Evolutionary conservation across 2,113 vertebrate genomes (phyloP).

Genomic region (Cryptotis parvus): DNA sequence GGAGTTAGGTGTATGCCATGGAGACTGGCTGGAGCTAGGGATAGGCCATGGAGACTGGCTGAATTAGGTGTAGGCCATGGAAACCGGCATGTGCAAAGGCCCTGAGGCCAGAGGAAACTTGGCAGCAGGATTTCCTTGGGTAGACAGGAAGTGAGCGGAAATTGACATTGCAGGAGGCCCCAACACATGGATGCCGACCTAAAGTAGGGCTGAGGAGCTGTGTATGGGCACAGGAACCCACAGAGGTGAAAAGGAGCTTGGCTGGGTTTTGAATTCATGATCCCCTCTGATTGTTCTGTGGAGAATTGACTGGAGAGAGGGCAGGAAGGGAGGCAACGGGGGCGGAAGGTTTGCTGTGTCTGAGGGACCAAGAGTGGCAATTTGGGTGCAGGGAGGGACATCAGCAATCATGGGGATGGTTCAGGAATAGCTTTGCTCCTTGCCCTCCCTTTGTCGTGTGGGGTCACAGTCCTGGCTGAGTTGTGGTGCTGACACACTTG

Average conservation of each 20-base stretch:
- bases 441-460: too few relatives aligned
- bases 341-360: neutral
- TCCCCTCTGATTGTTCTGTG: neutral
- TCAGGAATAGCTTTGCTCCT: too few relatives aligned
- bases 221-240: accelerated
- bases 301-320: neutral
- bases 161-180: neutral
- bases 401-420: accelerated
- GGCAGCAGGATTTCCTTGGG: neutral
- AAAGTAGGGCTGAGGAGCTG: neutral
- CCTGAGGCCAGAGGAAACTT: neutral
- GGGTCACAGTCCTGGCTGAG: too few relatives aligned
- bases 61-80: too few relatives aligned
- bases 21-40: neutral
- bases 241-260: accelerated
- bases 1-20: neutral
- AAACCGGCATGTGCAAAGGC: neutral
- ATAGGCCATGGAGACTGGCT: accelerated
- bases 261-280: neutral
- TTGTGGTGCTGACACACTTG: neutral
- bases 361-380: neutral
- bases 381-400: neutral
- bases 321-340: neutral
- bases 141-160: neutral
- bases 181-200: accelerated